Evolutionary conservation across 2,113 vertebrate species (phyloP).

Genomic region (Cynoglossus semilaevis): DNA sequence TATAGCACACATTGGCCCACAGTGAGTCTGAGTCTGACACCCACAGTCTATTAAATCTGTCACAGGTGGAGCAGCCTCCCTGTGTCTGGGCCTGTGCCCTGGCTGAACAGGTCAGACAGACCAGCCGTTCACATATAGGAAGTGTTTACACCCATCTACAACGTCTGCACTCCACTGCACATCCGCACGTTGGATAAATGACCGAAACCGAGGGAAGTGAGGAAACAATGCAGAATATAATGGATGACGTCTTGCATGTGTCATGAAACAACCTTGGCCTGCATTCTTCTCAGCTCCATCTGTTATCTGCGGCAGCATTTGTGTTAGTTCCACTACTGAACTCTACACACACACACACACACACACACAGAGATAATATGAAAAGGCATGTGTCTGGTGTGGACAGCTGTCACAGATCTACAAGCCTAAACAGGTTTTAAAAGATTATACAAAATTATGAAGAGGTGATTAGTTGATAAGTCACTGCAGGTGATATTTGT

Average conservation of each 20-base stretch:
- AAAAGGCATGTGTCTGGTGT: conserved; percentile 35
- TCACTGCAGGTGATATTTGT: conserved; percentile 46
- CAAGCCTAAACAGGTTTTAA: conserved; percentile 59
- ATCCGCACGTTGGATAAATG: conserved; percentile 1
- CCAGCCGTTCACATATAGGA: too few relatives aligned
- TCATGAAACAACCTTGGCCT: conserved; percentile 15
- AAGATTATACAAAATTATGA: conserved; percentile 66
- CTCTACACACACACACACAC: conserved; percentile 9
- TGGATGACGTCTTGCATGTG: conserved; percentile 35
- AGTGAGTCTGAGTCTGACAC: too few relatives aligned
- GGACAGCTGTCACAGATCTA: conserved; percentile 41
- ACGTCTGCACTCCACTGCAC: neutral
- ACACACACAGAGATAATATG: conserved; percentile 22
- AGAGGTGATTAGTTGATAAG: conserved; percentile 48
- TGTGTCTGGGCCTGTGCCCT: too few relatives aligned
- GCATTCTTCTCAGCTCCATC: conserved; percentile 42
- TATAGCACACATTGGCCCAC: too few relatives aligned
- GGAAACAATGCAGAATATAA: conserved; percentile 22
- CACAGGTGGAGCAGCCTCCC: too few relatives aligned
- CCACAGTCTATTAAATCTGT: too few relatives aligned
- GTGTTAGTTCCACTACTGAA: conserved; percentile 25
- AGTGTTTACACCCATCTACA: too few relatives aligned
- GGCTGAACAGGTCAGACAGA: too few relatives aligned
- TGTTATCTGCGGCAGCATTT: conserved; percentile 30
- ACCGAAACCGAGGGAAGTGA: conserved; percentile 13